These are phyloP conservation scores for Hypotaenidia philippensis DNA, from an alignment of 2,797 vertebrate species.

Conservation along the genomic window DNA sequence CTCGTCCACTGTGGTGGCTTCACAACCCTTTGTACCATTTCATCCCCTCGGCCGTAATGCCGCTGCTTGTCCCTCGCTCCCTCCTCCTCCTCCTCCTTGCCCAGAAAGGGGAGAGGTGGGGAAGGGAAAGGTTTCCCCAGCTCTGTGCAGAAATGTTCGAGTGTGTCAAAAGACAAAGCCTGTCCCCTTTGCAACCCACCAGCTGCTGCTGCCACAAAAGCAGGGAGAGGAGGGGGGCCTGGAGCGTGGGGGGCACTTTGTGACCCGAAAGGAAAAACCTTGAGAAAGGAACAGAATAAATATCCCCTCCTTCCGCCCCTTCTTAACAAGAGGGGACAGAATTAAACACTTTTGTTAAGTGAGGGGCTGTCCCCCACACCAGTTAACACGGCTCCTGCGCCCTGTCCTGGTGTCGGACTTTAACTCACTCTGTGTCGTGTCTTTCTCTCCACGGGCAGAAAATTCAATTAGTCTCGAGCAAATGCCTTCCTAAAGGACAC, in stretches of 20 bases:
- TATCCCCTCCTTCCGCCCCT: conserved; percentile 73
- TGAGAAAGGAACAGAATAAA: conserved; percentile 76
- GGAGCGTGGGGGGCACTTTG: conserved; percentile 69
- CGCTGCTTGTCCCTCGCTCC: not conserved
- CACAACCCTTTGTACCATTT: conserved; percentile 33
- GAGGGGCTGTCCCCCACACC: conserved; percentile 73
- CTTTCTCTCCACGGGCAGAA: conserved; percentile 83
- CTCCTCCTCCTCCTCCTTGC: not conserved
- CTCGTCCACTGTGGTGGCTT: rapidly evolving
- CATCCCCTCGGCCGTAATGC: not conserved
- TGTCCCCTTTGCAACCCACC: conserved; percentile 71
- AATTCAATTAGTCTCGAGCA: conserved; percentile 88
- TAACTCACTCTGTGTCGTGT: conserved; percentile 69
- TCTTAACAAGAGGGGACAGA: conserved; percentile 77
- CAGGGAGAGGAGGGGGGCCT: not conserved
- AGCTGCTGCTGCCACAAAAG: conserved; percentile 78
- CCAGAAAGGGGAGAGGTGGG: conserved; percentile 29
- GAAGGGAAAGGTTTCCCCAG: conserved; percentile 42
- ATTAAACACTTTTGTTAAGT: conserved; percentile 77
- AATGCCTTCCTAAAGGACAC: conserved; percentile 79
- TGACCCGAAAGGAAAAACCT: conserved; percentile 77
- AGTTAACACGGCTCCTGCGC: conserved; percentile 78
- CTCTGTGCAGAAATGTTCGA: conserved; percentile 70
- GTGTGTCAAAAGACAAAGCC: conserved; percentile 74
- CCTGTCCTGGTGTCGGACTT: conserved; percentile 66